Base-by-base conservation (phyloP, 2,797 vertebrate species). In the Australoheros facetus region DNA sequence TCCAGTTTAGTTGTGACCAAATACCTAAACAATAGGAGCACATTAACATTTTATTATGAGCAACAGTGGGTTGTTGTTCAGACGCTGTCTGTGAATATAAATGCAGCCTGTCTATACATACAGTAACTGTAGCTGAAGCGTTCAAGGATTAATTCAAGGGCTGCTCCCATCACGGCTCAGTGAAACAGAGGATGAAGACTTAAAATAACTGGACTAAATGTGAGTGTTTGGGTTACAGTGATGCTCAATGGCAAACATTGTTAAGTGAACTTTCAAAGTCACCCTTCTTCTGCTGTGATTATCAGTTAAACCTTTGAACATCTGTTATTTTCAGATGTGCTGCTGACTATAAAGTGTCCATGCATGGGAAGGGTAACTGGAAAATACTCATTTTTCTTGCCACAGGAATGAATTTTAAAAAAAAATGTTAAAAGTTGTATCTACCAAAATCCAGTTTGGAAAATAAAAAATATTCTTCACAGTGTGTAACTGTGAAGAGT, bases 401-500 rank as follows among this genome's bases (percentile, higher is more conserved):
- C 55, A 71, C 45, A 70, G 42, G n/a, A 56, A 74, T 64, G 73
- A 82, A 84, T 62, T 53, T 1, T 4, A 30, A 30, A 6, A 9
- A 8, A 0, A 58, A 56, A 8, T 9, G 7, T 34, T 37, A 37
- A 37, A 51, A 78, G 14, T 62, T 32, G 60, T 64, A 30, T 75
- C 21, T 30, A 13, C 26, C 16, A 19, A 73, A 83, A 73, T 62
- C 71, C 58, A 71, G 56, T n/a, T 86, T 21, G 9, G 74, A 26
- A 75, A 58, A 75, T 71, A 79, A 80, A 85, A 80, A 85, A 80
- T 55, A 59, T 78, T 78, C 62, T 66, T 17, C 28, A 14, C 57
- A 34, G 56, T 21, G 54, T 80, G 58, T 85, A 80, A 80, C 64
- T 85, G 83, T 84, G 30, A 82, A 82, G 78, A 57, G 26, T 83